These are phyloP conservation scores for Calliopum simillimum DNA, from an alignment of 2,888 invertebrate species.

Conservation along the genomic window DNA sequence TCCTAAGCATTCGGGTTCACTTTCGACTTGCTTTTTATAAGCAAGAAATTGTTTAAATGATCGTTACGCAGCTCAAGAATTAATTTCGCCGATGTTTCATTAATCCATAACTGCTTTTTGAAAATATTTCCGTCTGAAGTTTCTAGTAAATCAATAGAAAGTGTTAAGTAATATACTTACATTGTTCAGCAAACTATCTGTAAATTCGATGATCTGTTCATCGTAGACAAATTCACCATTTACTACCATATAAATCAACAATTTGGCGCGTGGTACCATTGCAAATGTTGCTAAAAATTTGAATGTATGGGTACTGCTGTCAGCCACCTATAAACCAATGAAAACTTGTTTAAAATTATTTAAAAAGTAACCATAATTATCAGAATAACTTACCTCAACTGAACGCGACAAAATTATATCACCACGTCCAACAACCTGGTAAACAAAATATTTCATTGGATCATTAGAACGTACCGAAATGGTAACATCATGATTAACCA, in stretches of 20 bases:
- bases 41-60: no score
- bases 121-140: no score
- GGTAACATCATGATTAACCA: constrained; percentile 79
- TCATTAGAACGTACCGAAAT: constrained; percentile 83
- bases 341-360: no score
- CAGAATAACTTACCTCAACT: constrained; percentile 70
- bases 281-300: constrained; percentile 78
- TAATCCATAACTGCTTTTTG: no score
- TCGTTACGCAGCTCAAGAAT: no score
- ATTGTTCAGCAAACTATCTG: constrained; percentile 83
- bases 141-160: neutral
- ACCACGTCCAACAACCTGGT: constrained; percentile 86
- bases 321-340: constrained; percentile 58
- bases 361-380: no score
- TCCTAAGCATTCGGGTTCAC: no score
- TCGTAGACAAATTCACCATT: constrained; percentile 88
- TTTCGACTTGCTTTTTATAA: no score
- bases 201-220: constrained; percentile 84
- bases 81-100: no score
- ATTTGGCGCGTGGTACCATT: constrained; percentile 87
- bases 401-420: constrained; percentile 84
- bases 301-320: constrained; percentile 59
- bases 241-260: constrained; percentile 83
- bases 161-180: constrained; percentile 68
- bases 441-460: constrained; percentile 81